Percentiles rank a stretch among this genome's conserved stretches.
phyloP scores from a whole-genome alignment of 1,140 invertebrate genomes.

The Micrasema minimum region DNA sequence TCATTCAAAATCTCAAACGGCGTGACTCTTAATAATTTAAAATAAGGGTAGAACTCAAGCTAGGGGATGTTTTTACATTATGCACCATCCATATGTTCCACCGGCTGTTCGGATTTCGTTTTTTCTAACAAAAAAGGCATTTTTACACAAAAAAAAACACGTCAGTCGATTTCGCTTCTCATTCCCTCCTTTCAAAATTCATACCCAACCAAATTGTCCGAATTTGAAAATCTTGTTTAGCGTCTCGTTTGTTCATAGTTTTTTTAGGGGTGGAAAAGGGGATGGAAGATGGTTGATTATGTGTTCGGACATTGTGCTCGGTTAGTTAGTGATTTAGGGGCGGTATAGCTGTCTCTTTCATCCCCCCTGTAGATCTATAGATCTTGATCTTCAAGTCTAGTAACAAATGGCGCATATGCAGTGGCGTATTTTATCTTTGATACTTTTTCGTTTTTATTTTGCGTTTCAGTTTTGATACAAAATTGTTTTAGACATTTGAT shows the following conservation, averaged over 20 bases:
- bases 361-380: constrained; percentile 23
- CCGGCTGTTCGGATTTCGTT: constrained; percentile 41
- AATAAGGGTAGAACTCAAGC: constrained; percentile 4
- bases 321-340: not conserved
- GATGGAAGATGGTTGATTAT: not conserved
- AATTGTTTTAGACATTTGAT: no score
- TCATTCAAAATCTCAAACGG: not conserved
- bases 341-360: constrained; percentile 1
- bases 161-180: not conserved
- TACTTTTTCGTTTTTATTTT: not conserved
- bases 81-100: constrained; percentile 8
- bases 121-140: constrained; percentile 40
- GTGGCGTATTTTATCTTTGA: constrained; percentile 3
- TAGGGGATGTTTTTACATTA: constrained; percentile 12
- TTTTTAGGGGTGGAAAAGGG: not conserved
- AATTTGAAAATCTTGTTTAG: not conserved
- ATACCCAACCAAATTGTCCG: not conserved
- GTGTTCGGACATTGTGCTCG: constrained; percentile 13
- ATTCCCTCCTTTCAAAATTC: not conserved
- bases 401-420: constrained; percentile 15
- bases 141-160: constrained; percentile 36
- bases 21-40: not conserved
- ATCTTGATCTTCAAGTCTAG: constrained; percentile 13
- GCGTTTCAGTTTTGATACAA: no score
- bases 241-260: not conserved